Conservation (phyloP, 2,113 vertebrate species). For the Semnornis frantzii region DNA sequence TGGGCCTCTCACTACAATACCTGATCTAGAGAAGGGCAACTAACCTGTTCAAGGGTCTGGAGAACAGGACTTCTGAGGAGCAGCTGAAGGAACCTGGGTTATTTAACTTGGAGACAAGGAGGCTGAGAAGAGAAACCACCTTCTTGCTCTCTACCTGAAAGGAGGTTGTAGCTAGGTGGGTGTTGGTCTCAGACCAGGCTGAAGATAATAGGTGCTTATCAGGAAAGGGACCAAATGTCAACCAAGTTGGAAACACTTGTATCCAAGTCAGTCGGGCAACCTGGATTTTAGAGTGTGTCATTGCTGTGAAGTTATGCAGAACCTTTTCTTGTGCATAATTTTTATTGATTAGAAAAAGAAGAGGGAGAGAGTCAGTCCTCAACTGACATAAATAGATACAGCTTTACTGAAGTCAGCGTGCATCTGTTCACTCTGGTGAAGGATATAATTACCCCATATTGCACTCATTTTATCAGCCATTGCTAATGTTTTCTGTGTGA, state of each 20-base stretch:
- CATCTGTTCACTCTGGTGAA: conserved; percentile 52
- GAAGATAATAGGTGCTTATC: background rate
- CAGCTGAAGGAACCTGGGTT: too few species aligned
- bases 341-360: background rate
- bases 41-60: too few species aligned
- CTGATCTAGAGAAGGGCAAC: too few species aligned
- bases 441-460: conserved; percentile 50
- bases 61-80: too few species aligned
- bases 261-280: background rate
- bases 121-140: too few species aligned
- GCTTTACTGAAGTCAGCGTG: conserved; percentile 37
- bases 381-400: conserved; percentile 37
- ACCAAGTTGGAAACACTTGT: background rate
- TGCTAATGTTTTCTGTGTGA: conserved; percentile 54
- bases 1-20: too few species aligned
- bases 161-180: background rate
- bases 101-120: too few species aligned
- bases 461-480: conserved; percentile 49
- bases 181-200: background rate
- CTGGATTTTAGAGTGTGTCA: background rate
- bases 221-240: background rate
- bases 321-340: background rate
- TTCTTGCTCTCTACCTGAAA: too few species aligned
- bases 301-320: background rate
- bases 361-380: background rate